Evolutionary conservation across 2,113 vertebrate species (phyloP), one percentile per base, ranked within the genome.

Genomic region (Manacus vitellinus): DNA sequence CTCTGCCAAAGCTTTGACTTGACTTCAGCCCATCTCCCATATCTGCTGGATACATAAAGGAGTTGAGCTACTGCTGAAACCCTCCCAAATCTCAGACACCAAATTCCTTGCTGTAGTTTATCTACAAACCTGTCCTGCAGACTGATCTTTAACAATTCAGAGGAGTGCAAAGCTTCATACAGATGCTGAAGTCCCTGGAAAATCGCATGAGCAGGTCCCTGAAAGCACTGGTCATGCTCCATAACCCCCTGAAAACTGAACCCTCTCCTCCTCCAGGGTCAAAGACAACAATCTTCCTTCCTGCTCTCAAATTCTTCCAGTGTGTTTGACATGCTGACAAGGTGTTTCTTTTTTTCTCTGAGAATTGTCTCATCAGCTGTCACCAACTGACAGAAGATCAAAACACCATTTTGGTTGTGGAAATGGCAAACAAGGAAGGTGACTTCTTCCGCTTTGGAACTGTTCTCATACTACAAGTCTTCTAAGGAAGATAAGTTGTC

Each of bases 221-320:
- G n/a, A 77, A 93, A 84, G 24, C 24, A 77, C 0, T 7, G 0
- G 14, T 63, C 55, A 58, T 37, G 46, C 14, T 72, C n/a, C 19
- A 37, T 12, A 46, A 54, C 5, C 10, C 14, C 13, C 33, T 31
- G 25, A 58, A 84, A 86, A 73, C 14, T 14, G 37, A 92, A 63
- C 15, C 33, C 13, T 4, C 6, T n/a, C 15, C 17, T 74, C 15
- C 21, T 78, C 6, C 0, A 0, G 4, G 39, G 3, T n/a, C 66
- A 58, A 77, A 74, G 47, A 31, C 25, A 75, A 20, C 20, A 49
- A 27, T 18, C 54, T 76, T 82, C 33, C 71, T 35, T 67, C n/a
- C 39, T 52, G 24, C 39, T 75, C 43, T 55, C 52, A 67, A 30
- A 52, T 63, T 68, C 27, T 82, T 75, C 52, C 30, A 12, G 3